phyloP scores from a whole-genome alignment of 2,113 vertebrate genomes.

The Fukomys damarensis region DNA sequence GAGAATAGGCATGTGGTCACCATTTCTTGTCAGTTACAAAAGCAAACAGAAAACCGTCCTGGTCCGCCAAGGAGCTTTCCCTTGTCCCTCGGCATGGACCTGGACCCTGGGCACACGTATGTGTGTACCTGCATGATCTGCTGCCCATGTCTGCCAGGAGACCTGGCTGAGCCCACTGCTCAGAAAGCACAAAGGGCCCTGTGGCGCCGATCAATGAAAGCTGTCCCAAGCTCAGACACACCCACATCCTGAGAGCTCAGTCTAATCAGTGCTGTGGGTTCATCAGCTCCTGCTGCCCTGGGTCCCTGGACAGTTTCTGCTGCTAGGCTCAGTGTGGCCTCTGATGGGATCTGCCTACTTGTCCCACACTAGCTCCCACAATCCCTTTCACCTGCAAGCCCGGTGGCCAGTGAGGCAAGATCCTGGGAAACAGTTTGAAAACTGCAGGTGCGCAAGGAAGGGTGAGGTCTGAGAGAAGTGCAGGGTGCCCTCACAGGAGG shows the following conservation, averaged over 20 bases:
- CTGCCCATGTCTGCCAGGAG: no score
- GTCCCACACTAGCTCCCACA: background rate
- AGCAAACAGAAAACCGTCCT: background rate
- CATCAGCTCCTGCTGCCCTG: background rate
- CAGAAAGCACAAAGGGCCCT: background rate
- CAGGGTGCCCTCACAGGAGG: background rate
- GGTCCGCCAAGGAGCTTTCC: background rate
- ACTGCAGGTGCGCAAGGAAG: conserved; percentile 15
- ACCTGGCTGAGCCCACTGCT: background rate
- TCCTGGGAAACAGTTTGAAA: background rate
- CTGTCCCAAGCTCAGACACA: background rate
- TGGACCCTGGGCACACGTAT: accelerated
- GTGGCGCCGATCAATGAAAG: background rate
- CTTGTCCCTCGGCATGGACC: background rate
- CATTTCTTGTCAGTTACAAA: background rate
- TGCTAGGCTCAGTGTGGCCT: background rate
- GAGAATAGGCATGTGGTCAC: background rate
- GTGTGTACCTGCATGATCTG: background rate
- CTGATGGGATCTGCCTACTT: background rate
- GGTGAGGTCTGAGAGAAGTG: background rate
- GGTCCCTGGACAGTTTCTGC: background rate
- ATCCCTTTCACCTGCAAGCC: background rate
- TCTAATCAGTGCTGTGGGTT: background rate
- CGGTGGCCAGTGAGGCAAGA: background rate
- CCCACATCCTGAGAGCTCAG: background rate